Evolutionary conservation across 2,113 vertebrate genomes (phyloP), one percentile per base, ranked within the genome.

Genomic region (Strix aluco): DNA sequence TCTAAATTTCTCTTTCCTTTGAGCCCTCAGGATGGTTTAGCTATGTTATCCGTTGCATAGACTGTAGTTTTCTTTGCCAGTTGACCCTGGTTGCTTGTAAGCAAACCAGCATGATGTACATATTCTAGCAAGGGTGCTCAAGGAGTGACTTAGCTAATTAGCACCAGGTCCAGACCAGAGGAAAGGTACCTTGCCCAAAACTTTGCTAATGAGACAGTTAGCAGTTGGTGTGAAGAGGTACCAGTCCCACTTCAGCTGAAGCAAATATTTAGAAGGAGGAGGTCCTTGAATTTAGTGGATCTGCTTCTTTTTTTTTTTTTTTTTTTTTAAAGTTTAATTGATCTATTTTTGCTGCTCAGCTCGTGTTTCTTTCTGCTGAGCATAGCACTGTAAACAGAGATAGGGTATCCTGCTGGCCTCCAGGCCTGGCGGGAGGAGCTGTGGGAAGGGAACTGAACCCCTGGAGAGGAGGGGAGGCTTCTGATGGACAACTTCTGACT

Each of bases 21-120:
- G 46, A 51, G 71, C 51, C 51, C 32, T 72, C 0, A 0, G 65
- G 34, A 5, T 74, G 40, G 13, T 51, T 47, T 63, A 22, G 27
- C 44, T 20, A 5, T 52, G 30, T 52, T 71, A n/a, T 71, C 15
- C 0, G 2, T 38, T 75, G 57, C 66, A 13, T 6, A 71, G 42
- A 13, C 59, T 58, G 21, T 12, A 5, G 10, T 65, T 86, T 65
- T 44, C 57, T 66, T 71, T 85, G 82, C 70, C 57, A 44, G 9
- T 32, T 83, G 75, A 13, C 38, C 17, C 15, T 66, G 66, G 34
- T 18, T 23, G 34, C 81, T 62, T 57, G 7, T 44, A 20, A 74
- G 40, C 32, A 27, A 46, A 46, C 22, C 8, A 38, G 13, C 13
- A 4, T 1, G 12, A 11, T 47, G 66, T 55, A 5, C 4, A 0